Base-by-base conservation (phyloP, 2,113 vertebrate genomes). In the Eudorcas thomsonii region DNA sequence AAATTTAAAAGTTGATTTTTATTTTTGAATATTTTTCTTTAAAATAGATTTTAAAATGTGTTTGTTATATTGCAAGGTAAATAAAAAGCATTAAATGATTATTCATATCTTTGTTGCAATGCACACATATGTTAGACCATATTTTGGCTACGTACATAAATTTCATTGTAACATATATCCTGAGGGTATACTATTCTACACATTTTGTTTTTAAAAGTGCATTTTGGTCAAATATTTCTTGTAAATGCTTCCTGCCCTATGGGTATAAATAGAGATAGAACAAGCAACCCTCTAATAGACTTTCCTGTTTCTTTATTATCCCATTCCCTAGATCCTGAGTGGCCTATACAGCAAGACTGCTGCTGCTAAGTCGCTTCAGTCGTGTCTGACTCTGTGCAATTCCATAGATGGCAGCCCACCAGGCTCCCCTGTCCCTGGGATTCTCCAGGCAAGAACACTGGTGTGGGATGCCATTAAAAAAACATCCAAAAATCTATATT, bases 401-500 rank as follows among this genome's bases (percentile, higher is more conserved):
- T 3, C 28, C 60, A 33, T 30, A 15, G 28, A 33, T 3, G 3
- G 14, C 2, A 62, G 30, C 28, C 60, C 12, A 62, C 60, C 28
- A 33, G 14, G 60, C 60, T 62, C 6, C 14, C 28, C 14, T 0
- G 1, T 16, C 14, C 28, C 30, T 62, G 60, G 60, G 60, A 62
- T 62, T 62, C 28, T 62, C 60, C 60, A 33, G 60, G 28, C 6
- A 33, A 62, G 60, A 62, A 14, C 14, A 62, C 60, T 62, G 14
- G 60, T 33, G 60, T 62, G 60, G 30, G 60, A 3, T 62, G 60
- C 60, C 60, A 62, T 33, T 62, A 62, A 67, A 90, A 90, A 80
- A 10, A 81, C 86, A 30, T 94, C 43, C 33, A 67, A 88, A 98
- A 97, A 97, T 96, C 92, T 92, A 93, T 97, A 98, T 2, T 77